These are phyloP conservation scores for Popillia japonica DNA, from an alignment of 1,140 invertebrate genomes.

Conservation along the genomic window DNA sequence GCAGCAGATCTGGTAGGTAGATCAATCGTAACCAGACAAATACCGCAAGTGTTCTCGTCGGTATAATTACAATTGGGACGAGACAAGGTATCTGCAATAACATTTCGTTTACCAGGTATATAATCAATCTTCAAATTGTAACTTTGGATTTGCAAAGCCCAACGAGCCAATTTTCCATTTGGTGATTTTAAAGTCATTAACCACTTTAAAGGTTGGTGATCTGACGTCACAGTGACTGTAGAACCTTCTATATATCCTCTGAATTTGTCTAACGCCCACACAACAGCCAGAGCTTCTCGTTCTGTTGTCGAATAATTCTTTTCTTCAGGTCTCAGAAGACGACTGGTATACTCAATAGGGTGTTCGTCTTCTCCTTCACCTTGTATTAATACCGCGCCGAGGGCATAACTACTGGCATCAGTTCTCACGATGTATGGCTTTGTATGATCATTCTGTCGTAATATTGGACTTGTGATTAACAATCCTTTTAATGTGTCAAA, in stretches of 20 bases:
- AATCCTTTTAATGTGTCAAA: slow-evolving; percentile 46
- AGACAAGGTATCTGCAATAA: slow-evolving; percentile 20
- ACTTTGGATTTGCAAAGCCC: neutral
- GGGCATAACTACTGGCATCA: no score
- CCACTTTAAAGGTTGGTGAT: neutral
- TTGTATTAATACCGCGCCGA: no score
- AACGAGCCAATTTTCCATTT: neutral
- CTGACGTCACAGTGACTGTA: neutral
- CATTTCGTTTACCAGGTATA: neutral
- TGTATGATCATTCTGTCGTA: no score
- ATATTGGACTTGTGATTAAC: slow-evolving; percentile 21
- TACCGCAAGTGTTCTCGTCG: neutral
- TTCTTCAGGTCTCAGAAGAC: neutral
- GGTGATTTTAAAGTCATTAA: neutral
- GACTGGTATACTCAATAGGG: slow-evolving; percentile 29
- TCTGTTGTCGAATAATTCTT: slow-evolving; percentile 51
- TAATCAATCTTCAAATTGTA: neutral
- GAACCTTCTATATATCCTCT: neutral
- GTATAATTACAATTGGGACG: neutral
- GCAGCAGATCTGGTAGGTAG: neutral
- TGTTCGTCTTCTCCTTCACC: no score
- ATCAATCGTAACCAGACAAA: neutral
- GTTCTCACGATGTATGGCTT: no score
- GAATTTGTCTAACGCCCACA: slow-evolving; percentile 58
- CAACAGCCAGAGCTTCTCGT: slow-evolving; percentile 59